These are phyloP conservation scores for Cosmia pyralina DNA, from an alignment of 2,888 invertebrate genomes.

Conservation along the genomic window DNA sequence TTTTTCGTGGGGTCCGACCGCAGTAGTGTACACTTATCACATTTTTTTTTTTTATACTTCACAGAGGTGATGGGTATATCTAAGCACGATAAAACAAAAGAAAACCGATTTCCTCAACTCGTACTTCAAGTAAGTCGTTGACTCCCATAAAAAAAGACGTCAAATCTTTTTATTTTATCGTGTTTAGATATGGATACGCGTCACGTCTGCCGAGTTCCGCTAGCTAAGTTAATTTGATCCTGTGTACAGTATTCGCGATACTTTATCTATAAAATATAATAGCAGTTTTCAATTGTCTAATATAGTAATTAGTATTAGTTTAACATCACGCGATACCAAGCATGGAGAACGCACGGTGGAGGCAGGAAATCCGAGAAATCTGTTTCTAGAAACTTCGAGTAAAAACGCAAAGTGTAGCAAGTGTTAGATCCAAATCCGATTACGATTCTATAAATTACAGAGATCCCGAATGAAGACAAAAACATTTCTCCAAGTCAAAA, in stretches of 20 bases:
- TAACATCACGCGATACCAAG: slow-evolving; percentile 10
- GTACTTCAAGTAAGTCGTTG: too few species aligned
- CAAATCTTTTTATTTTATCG: too few species aligned
- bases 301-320: slow-evolving; percentile 20
- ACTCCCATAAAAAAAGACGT: too few species aligned
- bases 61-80: too few species aligned
- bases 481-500: slow-evolving; percentile 39
- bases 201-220: too few species aligned
- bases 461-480: slow-evolving; percentile 44
- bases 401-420: slow-evolving; percentile 57
- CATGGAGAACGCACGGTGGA: not conserved
- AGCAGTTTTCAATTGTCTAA: slow-evolving; percentile 38
- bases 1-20: too few species aligned
- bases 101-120: too few species aligned
- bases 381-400: slow-evolving; percentile 10
- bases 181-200: too few species aligned
- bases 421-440: slow-evolving; percentile 56
- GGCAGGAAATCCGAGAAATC: not conserved
- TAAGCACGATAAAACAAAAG: too few species aligned
- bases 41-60: too few species aligned
- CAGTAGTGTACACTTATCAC: too few species aligned
- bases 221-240: too few species aligned
- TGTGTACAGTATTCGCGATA: slow-evolving; percentile 13
- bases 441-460: slow-evolving; percentile 43
- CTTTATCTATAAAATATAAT: slow-evolving; percentile 24